A percentile compares a stretch with the other conserved stretches of the same genome.
phyloP scores from a whole-genome alignment of 2,113 vertebrate genomes.

The Nansenia antarctica region DNA sequence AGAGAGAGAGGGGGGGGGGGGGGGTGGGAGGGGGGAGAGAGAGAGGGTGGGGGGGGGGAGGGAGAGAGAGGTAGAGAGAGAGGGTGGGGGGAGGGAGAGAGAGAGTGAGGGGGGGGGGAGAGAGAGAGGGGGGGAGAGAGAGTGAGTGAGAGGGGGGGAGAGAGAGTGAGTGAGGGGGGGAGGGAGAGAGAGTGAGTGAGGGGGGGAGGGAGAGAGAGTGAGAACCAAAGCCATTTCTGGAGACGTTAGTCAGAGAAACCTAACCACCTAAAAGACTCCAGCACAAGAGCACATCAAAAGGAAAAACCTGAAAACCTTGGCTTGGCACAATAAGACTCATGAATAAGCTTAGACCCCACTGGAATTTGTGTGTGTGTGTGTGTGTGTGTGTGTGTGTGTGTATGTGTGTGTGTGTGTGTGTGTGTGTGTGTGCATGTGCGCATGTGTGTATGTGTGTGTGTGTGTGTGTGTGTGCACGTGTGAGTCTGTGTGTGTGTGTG shows the following conservation, averaged over 20 bases:
- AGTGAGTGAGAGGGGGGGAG: neutral
- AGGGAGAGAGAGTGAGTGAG: neutral
- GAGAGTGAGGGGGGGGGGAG: neutral
- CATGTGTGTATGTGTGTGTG: slow-evolving; percentile 5
- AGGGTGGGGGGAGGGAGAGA: neutral
- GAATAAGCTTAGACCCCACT: slow-evolving; percentile 60
- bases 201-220: neutral
- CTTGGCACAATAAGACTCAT: slow-evolving; percentile 61
- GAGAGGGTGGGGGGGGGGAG: neutral
- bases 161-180: too few relatives aligned
- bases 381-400: slow-evolving; percentile 16
- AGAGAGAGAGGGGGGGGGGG: neutral
- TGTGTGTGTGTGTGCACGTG: neutral
- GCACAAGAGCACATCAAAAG: slow-evolving; percentile 71
- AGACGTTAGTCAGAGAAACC: slow-evolving; percentile 45
- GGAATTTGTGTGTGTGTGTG: slow-evolving; percentile 44
- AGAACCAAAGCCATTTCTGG: slow-evolving; percentile 18
- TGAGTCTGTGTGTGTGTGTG: neutral
- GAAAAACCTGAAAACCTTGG: slow-evolving; percentile 57
- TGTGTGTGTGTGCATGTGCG: slow-evolving; percentile 1
- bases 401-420: neutral
- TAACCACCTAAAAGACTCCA: slow-evolving; percentile 63
- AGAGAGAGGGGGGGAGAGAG: neutral
- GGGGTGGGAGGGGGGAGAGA: too few relatives aligned
- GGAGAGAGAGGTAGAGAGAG: neutral